Evolutionary conservation across 2,888 invertebrate species (phyloP).

Genomic region (Ectemnius lituratus): DNA sequence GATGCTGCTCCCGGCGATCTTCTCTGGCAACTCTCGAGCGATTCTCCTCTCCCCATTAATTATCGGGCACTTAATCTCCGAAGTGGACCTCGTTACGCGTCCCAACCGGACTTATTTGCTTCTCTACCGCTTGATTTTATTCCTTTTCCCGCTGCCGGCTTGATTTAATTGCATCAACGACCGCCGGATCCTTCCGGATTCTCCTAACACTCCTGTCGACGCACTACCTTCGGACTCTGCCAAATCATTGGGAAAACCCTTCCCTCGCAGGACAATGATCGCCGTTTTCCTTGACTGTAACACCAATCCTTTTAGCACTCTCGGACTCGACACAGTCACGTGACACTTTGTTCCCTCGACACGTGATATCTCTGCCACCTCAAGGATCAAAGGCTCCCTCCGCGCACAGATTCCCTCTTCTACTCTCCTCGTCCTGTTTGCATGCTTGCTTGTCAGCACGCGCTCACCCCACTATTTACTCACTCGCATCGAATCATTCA

Average conservation of each 20-base stretch:
- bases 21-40: neutral
- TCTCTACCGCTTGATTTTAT: neutral
- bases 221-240: no score
- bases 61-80: conserved; percentile 12
- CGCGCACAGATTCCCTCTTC: no score
- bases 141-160: neutral
- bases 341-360: conserved; percentile 40
- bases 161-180: conserved; percentile 10
- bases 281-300: neutral
- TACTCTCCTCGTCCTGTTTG: no score
- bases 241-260: no score
- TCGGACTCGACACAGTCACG: conserved; percentile 31
- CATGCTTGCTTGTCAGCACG: no score
- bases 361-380: conserved; percentile 30
- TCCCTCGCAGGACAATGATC: no score
- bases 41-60: conserved; percentile 9
- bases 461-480: no score
- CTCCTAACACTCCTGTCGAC: no score
- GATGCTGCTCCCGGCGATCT: neutral
- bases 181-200: no score
- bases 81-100: neutral
- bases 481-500: no score
- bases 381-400: no score
- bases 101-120: neutral
- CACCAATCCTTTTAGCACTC: neutral